Evolutionary conservation across 2,113 vertebrate species (phyloP).

Genomic region (Orthonyx spaldingii): DNA sequence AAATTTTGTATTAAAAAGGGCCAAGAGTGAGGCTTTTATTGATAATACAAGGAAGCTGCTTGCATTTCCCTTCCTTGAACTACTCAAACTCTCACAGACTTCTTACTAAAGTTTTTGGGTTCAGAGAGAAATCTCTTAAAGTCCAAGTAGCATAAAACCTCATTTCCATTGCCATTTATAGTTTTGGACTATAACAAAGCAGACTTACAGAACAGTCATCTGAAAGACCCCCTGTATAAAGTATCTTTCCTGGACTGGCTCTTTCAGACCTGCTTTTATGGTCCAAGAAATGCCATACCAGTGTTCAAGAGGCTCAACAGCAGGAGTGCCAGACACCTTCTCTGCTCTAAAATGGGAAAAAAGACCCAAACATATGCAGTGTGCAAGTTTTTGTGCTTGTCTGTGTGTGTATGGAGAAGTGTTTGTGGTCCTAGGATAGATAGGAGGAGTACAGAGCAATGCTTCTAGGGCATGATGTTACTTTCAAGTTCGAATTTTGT

Average conservation of each 20-base stretch:
- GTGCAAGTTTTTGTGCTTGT: not conserved
- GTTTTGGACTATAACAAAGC: not conserved
- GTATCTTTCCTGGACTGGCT: not conserved
- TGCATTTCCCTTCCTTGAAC: not conserved
- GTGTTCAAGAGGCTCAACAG: not conserved
- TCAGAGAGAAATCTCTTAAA: not conserved
- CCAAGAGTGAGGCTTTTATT: not conserved
- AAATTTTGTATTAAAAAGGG: not conserved
- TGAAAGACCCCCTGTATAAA: not conserved
- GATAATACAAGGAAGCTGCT: not conserved
- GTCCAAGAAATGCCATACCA: not conserved
- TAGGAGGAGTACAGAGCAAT: not conserved
- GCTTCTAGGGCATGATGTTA: not conserved
- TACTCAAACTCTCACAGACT: not conserved
- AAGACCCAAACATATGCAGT: not conserved
- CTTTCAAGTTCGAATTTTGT: not conserved
- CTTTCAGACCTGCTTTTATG: not conserved
- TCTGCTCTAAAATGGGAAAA: not conserved
- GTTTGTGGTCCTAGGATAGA: not conserved
- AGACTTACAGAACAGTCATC: not conserved
- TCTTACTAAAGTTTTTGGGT: not conserved
- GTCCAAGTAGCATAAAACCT: not conserved
- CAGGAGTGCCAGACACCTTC: not conserved
- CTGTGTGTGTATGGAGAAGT: not conserved
- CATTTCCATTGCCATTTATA: not conserved